Percentiles rank a stretch among this genome's conserved stretches.
Evolutionary conservation across 2,888 invertebrate genomes (phyloP).

Genomic region (Crematogaster levior): DNA sequence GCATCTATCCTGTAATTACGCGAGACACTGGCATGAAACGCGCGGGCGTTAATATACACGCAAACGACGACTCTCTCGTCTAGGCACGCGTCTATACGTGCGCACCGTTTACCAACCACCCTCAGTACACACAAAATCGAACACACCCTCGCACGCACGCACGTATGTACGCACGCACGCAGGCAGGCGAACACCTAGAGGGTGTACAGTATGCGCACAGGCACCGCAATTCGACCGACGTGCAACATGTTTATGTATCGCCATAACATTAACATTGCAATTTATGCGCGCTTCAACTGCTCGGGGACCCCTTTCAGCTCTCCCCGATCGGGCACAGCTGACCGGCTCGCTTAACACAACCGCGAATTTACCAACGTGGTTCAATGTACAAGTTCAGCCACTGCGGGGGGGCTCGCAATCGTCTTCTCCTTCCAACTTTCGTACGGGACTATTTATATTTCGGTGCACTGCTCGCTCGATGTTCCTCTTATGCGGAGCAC

Average conservation of each 20-base stretch:
- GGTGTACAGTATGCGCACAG: conserved; percentile 60
- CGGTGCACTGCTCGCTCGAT: conserved; percentile 27
- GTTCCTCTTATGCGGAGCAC: conserved; percentile 13
- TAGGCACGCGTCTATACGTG: conserved; percentile 51
- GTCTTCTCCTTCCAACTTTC: conserved; percentile 57
- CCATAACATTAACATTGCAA: conserved; percentile 83
- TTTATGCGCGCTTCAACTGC: conserved; percentile 83
- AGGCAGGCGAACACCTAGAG: conserved; percentile 51
- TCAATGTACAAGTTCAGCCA: conserved; percentile 79
- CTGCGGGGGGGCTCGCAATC: conserved; percentile 71
- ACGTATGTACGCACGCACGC: conserved; percentile 21
- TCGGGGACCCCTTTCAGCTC: conserved; percentile 58
- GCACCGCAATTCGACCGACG: conserved; percentile 81
- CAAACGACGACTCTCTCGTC: conserved; percentile 36
- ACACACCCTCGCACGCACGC: conserved; percentile 36
- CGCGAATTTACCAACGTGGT: conserved; percentile 80
- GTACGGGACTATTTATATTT: conserved; percentile 72
- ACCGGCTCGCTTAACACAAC: conserved; percentile 78
- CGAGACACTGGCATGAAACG: conserved; percentile 11
- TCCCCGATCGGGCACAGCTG: conserved; percentile 57
- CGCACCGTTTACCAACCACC: conserved; percentile 4
- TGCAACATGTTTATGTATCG: conserved; percentile 84
- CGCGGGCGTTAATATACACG: conserved; percentile 23
- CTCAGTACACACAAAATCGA: conserved; percentile 34
- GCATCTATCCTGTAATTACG: conserved; percentile 32